These are phyloP conservation scores for Nyleta sp. DNA, from an alignment of 2,888 invertebrate genomes.

Conservation along the genomic window DNA sequence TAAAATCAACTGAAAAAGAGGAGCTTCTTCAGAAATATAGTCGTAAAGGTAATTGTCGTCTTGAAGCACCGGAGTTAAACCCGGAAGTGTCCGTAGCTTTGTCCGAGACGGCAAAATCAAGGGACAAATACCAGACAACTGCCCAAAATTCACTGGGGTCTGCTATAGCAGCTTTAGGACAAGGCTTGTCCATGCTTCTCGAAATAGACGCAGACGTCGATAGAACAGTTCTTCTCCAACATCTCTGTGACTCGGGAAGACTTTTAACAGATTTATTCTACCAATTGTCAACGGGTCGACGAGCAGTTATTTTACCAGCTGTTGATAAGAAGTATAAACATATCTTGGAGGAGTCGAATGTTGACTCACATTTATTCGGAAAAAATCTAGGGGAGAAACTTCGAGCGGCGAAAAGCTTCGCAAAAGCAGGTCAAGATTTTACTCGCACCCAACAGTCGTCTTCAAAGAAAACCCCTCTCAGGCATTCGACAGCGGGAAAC, in stretches of 20 bases:
- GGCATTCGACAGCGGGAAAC: background rate
- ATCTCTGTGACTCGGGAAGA: background rate
- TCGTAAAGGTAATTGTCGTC: background rate
- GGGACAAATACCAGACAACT: background rate
- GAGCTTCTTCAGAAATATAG: background rate
- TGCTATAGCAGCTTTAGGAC: background rate
- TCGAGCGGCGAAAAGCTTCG: background rate
- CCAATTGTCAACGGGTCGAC: background rate
- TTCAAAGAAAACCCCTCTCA: background rate
- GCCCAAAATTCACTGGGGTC: background rate
- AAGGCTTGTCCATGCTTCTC: background rate
- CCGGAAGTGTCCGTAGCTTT: background rate
- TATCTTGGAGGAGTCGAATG: background rate
- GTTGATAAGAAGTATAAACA: background rate
- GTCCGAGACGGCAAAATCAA: background rate
- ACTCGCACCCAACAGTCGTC: no score
- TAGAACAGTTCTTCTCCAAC: background rate
- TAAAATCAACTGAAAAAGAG: conserved; percentile 6
- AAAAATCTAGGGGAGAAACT: background rate
- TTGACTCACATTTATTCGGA: background rate
- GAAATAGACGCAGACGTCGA: background rate
- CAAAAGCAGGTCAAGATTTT: background rate
- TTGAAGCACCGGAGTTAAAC: background rate
- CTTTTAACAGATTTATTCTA: background rate
- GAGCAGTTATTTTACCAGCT: background rate